phyloP scores from a whole-genome alignment of 2,113 vertebrate species.

The Thalassarche chlororhynchos region DNA sequence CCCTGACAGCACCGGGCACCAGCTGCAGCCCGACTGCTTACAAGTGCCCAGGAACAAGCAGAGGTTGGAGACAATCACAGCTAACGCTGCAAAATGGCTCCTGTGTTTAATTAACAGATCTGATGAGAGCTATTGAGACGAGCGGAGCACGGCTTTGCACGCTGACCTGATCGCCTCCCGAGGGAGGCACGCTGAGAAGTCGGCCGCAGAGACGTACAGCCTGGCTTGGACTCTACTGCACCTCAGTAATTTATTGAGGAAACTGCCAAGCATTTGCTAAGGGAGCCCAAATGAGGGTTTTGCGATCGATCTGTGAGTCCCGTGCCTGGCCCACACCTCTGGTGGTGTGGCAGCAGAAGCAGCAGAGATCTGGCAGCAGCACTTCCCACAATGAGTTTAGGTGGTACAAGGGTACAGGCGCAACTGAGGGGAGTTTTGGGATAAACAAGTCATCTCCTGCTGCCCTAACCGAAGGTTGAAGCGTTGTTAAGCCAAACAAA shows the following conservation, averaged over 20 bases:
- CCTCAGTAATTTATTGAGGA: background rate
- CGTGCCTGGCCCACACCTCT: background rate
- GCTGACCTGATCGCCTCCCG: background rate
- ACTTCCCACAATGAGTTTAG: accelerated
- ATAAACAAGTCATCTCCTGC: background rate
- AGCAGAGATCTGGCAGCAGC: background rate
- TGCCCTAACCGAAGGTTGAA: background rate
- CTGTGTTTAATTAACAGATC: background rate
- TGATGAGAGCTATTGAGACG: background rate
- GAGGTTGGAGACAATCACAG: background rate
- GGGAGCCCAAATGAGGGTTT: background rate
- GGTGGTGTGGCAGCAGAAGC: background rate
- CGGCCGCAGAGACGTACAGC: background rate
- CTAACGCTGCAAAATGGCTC: background rate
- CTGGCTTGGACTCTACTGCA: background rate
- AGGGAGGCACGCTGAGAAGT: accelerated
- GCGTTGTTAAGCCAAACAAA: background rate
- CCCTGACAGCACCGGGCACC: accelerated
- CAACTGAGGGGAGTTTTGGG: background rate
- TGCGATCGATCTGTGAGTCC: background rate
- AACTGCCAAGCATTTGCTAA: background rate
- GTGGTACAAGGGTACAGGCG: background rate
- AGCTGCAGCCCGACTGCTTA: background rate
- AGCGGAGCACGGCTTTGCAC: accelerated
- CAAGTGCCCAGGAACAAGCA: background rate